Percentiles rank a stretch among this genome's conserved stretches.
phyloP scores from a whole-genome alignment of 1,140 invertebrate genomes.

The Xylocopa sonorina region DNA sequence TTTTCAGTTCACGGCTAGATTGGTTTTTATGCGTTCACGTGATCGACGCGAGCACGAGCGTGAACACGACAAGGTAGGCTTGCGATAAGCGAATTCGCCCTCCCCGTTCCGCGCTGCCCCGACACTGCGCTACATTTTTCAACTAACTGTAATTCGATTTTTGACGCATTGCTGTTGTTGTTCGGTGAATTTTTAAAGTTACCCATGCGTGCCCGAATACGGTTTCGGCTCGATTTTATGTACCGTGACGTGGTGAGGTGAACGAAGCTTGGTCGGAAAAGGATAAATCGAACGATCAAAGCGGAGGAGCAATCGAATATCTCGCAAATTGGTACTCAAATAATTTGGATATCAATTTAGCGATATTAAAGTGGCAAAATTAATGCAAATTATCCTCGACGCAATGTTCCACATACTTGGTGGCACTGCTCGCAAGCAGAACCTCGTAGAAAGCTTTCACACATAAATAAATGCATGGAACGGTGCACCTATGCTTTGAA shows the following conservation, averaged over 20 bases:
- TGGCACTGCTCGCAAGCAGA: not conserved
- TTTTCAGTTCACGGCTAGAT: not conserved
- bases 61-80: not conserved
- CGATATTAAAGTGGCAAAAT: not conserved
- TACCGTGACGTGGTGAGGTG: no score
- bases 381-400: not conserved
- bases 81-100: not conserved
- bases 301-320: no score
- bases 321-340: no score
- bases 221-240: not conserved
- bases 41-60: not conserved
- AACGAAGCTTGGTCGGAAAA: no score
- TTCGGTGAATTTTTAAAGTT: not conserved
- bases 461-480: not conserved
- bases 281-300: no score
- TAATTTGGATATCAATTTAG: not conserved
- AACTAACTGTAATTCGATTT: conserved; percentile 1
- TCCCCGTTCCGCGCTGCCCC: not conserved
- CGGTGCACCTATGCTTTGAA: not conserved
- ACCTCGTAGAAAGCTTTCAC: not conserved
- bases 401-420: not conserved
- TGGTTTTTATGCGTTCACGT: not conserved
- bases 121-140: not conserved
- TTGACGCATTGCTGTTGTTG: conserved; percentile 1
- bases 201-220: not conserved